Conservation (phyloP, 2,797 vertebrate genomes). For the Bryconaethiops microstoma region DNA sequence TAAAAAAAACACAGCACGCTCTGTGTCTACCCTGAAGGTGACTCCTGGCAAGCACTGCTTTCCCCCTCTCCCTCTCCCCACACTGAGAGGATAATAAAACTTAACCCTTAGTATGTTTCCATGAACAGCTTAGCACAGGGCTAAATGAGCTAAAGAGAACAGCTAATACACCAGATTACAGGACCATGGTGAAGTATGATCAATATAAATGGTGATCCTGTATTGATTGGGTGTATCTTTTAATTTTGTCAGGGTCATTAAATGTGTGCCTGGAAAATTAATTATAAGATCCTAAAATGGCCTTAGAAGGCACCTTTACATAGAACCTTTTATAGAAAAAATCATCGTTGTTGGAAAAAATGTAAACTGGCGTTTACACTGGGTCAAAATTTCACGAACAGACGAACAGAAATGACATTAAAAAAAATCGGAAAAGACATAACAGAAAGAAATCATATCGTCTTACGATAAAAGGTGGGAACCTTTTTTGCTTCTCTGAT, state of each 20-base stretch:
- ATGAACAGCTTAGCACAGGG: not conserved
- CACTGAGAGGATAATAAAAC: slow-evolving; percentile 20
- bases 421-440: no score
- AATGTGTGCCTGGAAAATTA: slow-evolving; percentile 5
- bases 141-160: not conserved
- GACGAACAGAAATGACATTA: no score
- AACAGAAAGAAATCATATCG: no score
- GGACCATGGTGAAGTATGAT: not conserved
- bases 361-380: no score
- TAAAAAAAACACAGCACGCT: slow-evolving; percentile 24
- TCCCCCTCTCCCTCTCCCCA: slow-evolving; percentile 7
- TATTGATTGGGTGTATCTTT: not conserved
- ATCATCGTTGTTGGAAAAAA: no score
- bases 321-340: no score
- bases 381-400: no score
- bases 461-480: no score
- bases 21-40: slow-evolving; percentile 69
- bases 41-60: slow-evolving; percentile 66
- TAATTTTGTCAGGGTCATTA: not conserved
- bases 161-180: not conserved
- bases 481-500: not conserved
- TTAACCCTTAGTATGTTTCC: slow-evolving; percentile 29
- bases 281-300: not conserved
- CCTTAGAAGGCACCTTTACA: no score
- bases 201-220: not conserved